Conservation (phyloP, 2,113 vertebrate species). For the Corynorhinus townsendii region DNA sequence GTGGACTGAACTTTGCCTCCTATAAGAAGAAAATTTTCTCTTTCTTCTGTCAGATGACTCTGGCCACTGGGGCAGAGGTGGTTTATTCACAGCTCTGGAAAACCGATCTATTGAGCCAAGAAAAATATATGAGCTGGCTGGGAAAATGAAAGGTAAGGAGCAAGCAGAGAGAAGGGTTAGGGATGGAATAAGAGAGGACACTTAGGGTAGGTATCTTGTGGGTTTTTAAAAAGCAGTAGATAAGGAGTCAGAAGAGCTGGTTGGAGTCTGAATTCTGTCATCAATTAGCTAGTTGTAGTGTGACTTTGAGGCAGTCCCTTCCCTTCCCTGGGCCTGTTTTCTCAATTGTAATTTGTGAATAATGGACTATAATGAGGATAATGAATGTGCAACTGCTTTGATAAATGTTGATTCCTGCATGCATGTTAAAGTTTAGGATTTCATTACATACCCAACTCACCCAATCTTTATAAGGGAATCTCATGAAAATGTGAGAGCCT, state of each 20-base stretch:
- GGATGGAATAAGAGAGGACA: not conserved
- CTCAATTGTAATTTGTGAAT: not conserved
- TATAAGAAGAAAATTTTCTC: not conserved
- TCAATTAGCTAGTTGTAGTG: not conserved
- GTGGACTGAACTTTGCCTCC: not conserved
- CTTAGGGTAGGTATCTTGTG: not conserved
- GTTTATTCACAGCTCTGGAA: conserved; percentile 92
- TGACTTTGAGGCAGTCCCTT: not conserved
- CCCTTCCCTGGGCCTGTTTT: not conserved
- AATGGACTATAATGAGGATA: not conserved
- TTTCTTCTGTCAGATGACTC: conserved; percentile 87
- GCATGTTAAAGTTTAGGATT: not conserved
- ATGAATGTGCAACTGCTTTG: not conserved
- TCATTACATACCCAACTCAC: not conserved
- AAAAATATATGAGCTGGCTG: conserved; percentile 89
- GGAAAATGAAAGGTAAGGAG: conserved; percentile 92
- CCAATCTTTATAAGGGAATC: not conserved
- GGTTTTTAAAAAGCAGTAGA: not conserved
- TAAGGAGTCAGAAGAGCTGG: not conserved
- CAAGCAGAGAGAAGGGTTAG: not conserved
- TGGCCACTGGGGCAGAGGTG: conserved; percentile 91
- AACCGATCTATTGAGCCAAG: conserved; percentile 87
- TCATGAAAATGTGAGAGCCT: not conserved
- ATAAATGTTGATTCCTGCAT: not conserved
- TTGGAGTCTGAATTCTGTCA: not conserved